A percentile compares a stretch with the other conserved stretches of the same genome.
These are phyloP conservation scores for Atta cephalotes DNA, from an alignment of 1,140 invertebrate genomes.

Conservation along the genomic window DNA sequence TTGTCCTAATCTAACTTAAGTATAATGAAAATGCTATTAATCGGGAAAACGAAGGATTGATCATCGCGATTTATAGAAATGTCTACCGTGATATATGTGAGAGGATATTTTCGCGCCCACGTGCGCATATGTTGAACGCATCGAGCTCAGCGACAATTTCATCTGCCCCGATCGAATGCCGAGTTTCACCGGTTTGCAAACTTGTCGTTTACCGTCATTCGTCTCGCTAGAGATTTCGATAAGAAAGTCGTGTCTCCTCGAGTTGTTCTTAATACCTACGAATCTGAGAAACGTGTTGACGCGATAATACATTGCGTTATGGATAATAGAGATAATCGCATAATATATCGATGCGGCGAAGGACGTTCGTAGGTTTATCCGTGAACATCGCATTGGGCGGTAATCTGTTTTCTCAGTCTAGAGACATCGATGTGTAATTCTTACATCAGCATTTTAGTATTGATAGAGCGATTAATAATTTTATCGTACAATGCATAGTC, in stretches of 20 bases:
- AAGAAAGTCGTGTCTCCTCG: constrained; percentile 41
- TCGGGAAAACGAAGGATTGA: neutral
- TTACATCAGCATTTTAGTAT: constrained; percentile 26
- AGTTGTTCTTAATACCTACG: constrained; percentile 31
- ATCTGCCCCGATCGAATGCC: constrained; percentile 24
- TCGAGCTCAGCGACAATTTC: constrained; percentile 39
- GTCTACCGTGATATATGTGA: constrained; percentile 8
- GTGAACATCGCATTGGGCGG: constrained; percentile 39
- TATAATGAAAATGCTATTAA: constrained; percentile 26
- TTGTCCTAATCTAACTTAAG: neutral
- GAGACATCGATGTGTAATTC: constrained; percentile 8
- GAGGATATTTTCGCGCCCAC: constrained; percentile 47
- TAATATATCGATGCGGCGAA: constrained; percentile 65
- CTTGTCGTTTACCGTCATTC: constrained; percentile 19
- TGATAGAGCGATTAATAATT: constrained; percentile 25
- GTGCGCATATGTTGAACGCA: neutral
- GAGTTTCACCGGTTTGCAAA: constrained; percentile 55
- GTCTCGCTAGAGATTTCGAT: constrained; percentile 37
- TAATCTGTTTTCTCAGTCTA: constrained; percentile 63
- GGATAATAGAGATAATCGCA: constrained; percentile 16
- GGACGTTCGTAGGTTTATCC: constrained; percentile 70
- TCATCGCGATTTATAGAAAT: constrained; percentile 30
- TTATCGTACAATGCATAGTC: neutral
- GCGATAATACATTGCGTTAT: constrained; percentile 60
- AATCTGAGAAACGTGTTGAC: constrained; percentile 54